phyloP scores from a whole-genome alignment of 2,888 invertebrate genomes.

The Drosophila pseudotalamancana region DNA sequence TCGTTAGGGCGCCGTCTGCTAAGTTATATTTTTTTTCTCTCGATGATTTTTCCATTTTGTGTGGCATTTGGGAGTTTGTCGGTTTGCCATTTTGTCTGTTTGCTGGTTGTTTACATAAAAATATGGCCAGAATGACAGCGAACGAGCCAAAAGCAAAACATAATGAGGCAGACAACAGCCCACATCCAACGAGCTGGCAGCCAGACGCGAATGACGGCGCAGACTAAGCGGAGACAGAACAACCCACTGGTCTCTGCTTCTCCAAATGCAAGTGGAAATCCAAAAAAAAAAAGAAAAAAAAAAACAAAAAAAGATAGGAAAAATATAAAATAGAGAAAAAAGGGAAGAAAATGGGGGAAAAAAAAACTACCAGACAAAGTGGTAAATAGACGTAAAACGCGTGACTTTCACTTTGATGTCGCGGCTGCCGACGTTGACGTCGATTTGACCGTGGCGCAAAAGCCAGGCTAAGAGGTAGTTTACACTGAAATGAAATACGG shows the following conservation, averaged over 20 bases:
- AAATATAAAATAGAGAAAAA: background rate
- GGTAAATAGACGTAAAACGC: conserved; percentile 75
- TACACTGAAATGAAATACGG: conserved; percentile 30
- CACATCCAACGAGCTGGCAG: conserved; percentile 24
- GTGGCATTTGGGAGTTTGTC: conserved; percentile 26
- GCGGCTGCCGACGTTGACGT: conserved; percentile 17
- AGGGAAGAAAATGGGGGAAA: conserved; percentile 6
- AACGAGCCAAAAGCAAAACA: conserved; percentile 44
- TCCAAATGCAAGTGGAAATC: conserved; percentile 22
- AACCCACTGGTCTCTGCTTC: conserved; percentile 20
- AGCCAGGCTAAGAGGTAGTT: conserved; percentile 35
- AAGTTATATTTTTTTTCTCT: conserved; percentile 3
- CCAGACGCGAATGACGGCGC: conserved; percentile 38
- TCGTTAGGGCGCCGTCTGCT: conserved; percentile 54
- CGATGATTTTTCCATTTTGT: conserved; percentile 63
- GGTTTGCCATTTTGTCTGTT: conserved; percentile 40
- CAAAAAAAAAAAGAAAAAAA: conserved; percentile 7
- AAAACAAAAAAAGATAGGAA: too few relatives aligned
- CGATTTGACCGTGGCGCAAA: conserved; percentile 51
- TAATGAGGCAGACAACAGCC: conserved; percentile 68
- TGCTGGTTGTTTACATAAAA: conserved; percentile 71
- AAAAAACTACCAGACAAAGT: conserved; percentile 68
- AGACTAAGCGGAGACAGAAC: conserved; percentile 42
- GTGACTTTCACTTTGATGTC: conserved; percentile 79
- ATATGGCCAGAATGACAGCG: conserved; percentile 55